phyloP scores from a whole-genome alignment of 1,140 invertebrate species.

The Pollicipes pollicipes region DNA sequence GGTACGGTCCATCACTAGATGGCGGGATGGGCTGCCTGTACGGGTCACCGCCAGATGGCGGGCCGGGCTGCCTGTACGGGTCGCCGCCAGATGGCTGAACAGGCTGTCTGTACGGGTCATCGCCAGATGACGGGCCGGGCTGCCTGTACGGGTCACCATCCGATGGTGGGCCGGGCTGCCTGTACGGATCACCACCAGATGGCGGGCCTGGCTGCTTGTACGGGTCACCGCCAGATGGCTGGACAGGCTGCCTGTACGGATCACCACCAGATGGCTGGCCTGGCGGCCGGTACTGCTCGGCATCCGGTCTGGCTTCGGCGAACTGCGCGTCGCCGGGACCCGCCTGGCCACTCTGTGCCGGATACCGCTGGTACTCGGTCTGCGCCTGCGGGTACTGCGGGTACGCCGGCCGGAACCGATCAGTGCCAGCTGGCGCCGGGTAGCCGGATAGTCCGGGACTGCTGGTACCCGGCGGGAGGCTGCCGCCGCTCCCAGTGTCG shows the following conservation, averaged over 20 bases:
- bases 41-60: background rate
- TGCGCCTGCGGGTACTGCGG: background rate
- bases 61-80: background rate
- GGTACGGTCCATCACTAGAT: background rate
- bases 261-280: too few relatives aligned
- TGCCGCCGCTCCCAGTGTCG: background rate
- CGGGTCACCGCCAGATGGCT: too few relatives aligned
- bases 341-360: background rate
- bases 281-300: background rate
- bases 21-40: background rate
- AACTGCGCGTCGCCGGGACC: too few relatives aligned
- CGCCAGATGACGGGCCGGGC: background rate
- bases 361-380: background rate
- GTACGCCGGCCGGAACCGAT: background rate
- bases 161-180: background rate
- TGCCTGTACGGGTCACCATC: background rate
- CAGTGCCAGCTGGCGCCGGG: background rate
- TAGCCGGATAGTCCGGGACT: background rate
- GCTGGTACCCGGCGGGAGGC: background rate
- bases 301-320: background rate
- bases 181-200: too few relatives aligned
- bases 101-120: background rate
- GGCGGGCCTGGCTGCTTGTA: too few relatives aligned
- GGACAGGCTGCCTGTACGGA: too few relatives aligned
- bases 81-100: too few relatives aligned